phyloP scores from a whole-genome alignment of 2,888 invertebrate genomes.

The Drosophila macrospina region DNA sequence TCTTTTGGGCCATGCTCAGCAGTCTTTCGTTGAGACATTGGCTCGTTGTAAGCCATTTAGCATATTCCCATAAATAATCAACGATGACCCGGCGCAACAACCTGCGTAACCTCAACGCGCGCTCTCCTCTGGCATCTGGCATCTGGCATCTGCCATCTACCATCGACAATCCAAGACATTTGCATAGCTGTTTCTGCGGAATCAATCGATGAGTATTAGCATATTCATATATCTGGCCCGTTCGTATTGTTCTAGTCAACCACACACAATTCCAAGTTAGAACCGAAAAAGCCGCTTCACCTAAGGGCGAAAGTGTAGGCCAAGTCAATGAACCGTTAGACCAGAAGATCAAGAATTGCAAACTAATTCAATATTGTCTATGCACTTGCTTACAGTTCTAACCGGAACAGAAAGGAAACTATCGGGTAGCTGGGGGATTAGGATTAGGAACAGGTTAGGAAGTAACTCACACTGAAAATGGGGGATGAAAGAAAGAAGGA shows the following conservation, averaged over 20 bases:
- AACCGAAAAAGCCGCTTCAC: constrained; percentile 1
- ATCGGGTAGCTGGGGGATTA: not conserved
- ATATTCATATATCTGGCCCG: constrained; percentile 58
- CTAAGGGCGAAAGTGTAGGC: constrained; percentile 72
- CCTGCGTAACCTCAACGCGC: constrained; percentile 51
- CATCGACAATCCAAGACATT: constrained; percentile 23
- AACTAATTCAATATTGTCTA: not conserved
- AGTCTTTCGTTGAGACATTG: not conserved
- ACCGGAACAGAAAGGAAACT: not conserved
- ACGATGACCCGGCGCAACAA: constrained; percentile 49
- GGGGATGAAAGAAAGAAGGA: too few relatives aligned
- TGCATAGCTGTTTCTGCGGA: constrained; percentile 54
- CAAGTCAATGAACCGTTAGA: constrained; percentile 63
- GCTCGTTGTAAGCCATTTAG: constrained; percentile 61
- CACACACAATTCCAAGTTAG: not conserved
- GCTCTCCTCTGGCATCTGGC: not conserved
- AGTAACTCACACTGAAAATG: not conserved
- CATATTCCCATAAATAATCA: constrained; percentile 75
- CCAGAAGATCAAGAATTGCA: not conserved
- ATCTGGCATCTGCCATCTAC: not conserved
- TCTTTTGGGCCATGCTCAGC: constrained; percentile 1
- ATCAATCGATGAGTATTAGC: constrained; percentile 57
- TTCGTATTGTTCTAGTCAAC: constrained; percentile 37
- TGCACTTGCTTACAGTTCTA: not conserved
- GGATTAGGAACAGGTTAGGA: not conserved